These are phyloP conservation scores for Sebastes goodei DNA, from an alignment of 2,797 vertebrate species.

Conservation along the genomic window DNA sequence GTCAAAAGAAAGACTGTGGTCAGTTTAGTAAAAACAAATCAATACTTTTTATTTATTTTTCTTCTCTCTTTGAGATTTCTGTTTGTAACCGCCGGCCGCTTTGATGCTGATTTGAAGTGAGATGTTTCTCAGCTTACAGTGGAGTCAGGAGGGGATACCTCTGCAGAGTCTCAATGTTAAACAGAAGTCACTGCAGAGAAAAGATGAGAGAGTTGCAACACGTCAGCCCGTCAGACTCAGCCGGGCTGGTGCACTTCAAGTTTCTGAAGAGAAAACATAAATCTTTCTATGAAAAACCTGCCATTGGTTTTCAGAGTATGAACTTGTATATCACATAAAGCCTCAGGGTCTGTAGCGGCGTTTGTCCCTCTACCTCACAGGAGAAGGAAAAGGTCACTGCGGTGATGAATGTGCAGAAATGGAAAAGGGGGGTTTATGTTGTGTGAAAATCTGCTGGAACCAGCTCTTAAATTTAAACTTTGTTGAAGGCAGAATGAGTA, in stretches of 20 bases:
- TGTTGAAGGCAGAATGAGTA: neutral
- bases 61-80: neutral
- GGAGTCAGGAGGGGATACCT: constrained; percentile 22
- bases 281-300: constrained; percentile 26
- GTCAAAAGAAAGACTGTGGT: constrained; percentile 35
- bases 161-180: constrained; percentile 26
- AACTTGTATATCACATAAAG: constrained; percentile 35
- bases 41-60: constrained; percentile 24
- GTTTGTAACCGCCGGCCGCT: neutral
- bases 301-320: constrained; percentile 46
- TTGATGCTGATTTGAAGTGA: constrained; percentile 41
- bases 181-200: constrained; percentile 23
- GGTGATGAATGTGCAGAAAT: constrained; percentile 50
- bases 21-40: constrained; percentile 38
- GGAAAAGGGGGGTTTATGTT: constrained; percentile 12
- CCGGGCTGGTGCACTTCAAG: neutral
- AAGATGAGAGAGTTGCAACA: neutral
- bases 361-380: constrained; percentile 34
- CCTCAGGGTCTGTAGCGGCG: constrained; percentile 31
- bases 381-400: constrained; percentile 66
- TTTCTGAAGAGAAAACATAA: constrained; percentile 14
- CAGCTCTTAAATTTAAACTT: neutral
- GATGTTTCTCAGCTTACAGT: constrained; percentile 15
- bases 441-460: constrained; percentile 2
- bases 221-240: neutral